Evolutionary conservation across 2,797 vertebrate genomes (phyloP).

Genomic region (Anolis apletophallus): DNA sequence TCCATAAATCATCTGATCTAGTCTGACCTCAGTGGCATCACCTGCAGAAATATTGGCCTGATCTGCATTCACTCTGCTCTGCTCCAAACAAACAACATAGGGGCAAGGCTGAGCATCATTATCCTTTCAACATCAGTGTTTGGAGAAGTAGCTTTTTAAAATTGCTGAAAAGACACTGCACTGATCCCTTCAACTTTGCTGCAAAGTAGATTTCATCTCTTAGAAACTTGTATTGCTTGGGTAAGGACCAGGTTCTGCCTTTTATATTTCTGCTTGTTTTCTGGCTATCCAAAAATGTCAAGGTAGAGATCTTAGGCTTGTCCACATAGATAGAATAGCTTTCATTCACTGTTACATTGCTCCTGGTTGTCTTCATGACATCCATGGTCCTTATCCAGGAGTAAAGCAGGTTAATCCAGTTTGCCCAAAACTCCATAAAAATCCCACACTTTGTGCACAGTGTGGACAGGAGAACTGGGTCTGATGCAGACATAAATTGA

Average conservation of each 20-base stretch:
- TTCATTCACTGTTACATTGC: no score
- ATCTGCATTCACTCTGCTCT: slow-evolving; percentile 59
- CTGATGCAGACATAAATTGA: no score
- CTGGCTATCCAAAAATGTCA: background rate
- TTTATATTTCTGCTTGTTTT: background rate
- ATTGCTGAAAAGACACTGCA: background rate
- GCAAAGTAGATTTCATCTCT: slow-evolving; percentile 43
- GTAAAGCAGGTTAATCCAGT: no score
- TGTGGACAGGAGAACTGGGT: background rate
- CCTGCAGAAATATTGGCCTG: slow-evolving; percentile 56
- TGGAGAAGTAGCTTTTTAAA: slow-evolving; percentile 46
- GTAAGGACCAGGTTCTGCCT: background rate
- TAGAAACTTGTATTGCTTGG: slow-evolving; percentile 20
- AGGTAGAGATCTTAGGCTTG: no score
- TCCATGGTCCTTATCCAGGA: no score
- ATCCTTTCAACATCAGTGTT: slow-evolving; percentile 19
- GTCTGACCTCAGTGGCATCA: slow-evolving; percentile 50
- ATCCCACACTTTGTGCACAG: background rate
- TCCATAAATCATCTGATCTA: slow-evolving; percentile 62
- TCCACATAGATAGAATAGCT: no score
- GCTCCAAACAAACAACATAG: slow-evolving; percentile 5
- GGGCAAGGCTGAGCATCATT: slow-evolving; percentile 48
- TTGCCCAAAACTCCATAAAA: no score
- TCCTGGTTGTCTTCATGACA: no score
- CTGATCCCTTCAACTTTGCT: background rate